phyloP scores from a whole-genome alignment of 2,797 vertebrate genomes.

The Sylvilagus floridanus region DNA sequence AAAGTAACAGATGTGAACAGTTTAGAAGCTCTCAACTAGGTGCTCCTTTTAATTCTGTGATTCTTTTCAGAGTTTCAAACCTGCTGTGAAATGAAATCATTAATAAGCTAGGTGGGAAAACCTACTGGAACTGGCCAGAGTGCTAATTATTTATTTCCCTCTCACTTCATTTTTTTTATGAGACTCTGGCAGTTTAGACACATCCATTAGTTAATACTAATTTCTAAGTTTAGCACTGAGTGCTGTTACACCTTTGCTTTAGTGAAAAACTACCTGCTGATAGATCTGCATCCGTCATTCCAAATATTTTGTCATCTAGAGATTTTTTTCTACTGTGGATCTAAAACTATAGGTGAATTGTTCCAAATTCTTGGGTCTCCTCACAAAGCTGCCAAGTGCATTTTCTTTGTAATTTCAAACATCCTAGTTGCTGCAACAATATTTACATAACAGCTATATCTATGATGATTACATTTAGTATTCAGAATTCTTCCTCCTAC shows the following conservation, averaged over 20 bases:
- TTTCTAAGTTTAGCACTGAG: constrained; percentile 5
- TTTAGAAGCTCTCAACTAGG: not conserved
- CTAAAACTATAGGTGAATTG: not conserved
- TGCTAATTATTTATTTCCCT: constrained; percentile 65
- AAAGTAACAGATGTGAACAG: not conserved
- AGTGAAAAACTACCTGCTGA: not conserved
- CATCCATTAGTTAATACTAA: not conserved
- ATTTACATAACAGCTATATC: not conserved
- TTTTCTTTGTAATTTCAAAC: not conserved
- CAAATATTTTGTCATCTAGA: not conserved
- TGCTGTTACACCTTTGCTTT: not conserved
- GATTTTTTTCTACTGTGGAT: not conserved
- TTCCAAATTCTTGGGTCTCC: not conserved
- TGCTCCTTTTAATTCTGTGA: constrained; percentile 26
- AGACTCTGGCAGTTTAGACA: not conserved
- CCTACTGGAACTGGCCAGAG: not conserved
- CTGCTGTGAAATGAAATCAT: constrained; percentile 49
- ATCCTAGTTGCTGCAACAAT: not conserved
- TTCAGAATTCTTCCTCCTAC: not conserved
- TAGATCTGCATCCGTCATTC: not conserved
- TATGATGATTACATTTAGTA: not conserved
- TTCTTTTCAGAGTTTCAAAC: constrained; percentile 54
- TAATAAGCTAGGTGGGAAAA: not conserved
- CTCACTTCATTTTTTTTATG: not conserved
- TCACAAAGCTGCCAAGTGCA: not conserved